Percentiles rank a stretch among this genome's conserved stretches.
Conservation (phyloP, 2,888 invertebrate species). For the Idaea straminata region DNA sequence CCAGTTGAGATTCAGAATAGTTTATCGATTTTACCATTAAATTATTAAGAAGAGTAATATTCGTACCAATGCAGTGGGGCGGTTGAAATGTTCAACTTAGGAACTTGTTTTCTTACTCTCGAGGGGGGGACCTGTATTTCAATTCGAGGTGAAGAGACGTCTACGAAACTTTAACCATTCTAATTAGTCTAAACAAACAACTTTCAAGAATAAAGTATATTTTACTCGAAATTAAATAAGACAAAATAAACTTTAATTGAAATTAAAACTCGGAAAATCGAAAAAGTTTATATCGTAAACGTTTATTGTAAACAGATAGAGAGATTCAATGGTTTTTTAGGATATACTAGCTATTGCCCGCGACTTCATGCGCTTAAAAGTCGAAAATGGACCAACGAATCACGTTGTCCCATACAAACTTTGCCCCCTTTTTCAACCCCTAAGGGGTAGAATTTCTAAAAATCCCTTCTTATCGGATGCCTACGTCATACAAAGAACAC, state of each 20-base stretch:
- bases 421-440: no score
- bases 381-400: no score
- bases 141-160: conserved; percentile 34
- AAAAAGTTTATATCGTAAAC: background rate
- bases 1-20: background rate
- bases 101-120: conserved; percentile 28
- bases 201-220: conserved; percentile 22
- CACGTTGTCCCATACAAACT: no score
- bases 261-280: background rate
- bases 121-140: conserved; percentile 35
- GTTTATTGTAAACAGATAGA: background rate
- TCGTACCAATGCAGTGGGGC: no score
- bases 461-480: no score
- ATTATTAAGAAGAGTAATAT: no score
- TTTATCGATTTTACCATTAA: background rate
- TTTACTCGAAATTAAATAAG: conserved; percentile 36
- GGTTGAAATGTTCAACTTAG: background rate
- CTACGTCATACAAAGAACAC: no score
- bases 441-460: no score
- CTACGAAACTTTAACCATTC: conserved; percentile 49
- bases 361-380: no score
- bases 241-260: conserved; percentile 8
- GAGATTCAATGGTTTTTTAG: background rate
- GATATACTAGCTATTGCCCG: background rate
- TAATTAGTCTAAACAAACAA: conserved; percentile 64